These are phyloP conservation scores for Notarius quadriscutis DNA, from an alignment of 2,113 vertebrate species.

Conservation along the genomic window DNA sequence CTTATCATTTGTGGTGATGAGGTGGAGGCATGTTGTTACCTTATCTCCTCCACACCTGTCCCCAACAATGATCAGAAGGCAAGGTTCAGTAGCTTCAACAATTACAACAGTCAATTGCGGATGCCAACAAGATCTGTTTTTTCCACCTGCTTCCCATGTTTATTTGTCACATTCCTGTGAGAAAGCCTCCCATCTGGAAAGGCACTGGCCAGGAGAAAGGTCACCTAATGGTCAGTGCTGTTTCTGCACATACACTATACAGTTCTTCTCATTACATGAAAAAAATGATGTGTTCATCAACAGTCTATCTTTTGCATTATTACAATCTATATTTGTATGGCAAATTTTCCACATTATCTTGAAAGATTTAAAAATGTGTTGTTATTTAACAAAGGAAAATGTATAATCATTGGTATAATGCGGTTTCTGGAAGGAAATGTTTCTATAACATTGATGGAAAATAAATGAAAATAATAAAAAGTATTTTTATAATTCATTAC, in stretches of 20 bases:
- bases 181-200: constrained; percentile 46
- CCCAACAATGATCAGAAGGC: constrained; percentile 49
- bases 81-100: constrained; percentile 53
- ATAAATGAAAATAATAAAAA: no score
- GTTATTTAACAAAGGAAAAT: not conserved
- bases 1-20: constrained; percentile 48
- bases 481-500: no score
- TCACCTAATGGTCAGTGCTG: not conserved
- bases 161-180: constrained; percentile 42
- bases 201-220: not conserved
- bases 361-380: not conserved
- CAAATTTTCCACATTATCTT: not conserved
- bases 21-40: constrained; percentile 32
- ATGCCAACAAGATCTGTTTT: constrained; percentile 44
- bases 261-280: not conserved
- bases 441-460: not conserved
- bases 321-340: not conserved
- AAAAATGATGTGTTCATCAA: not conserved
- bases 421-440: not conserved
- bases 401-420: not conserved
- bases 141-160: constrained; percentile 52
- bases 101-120: constrained; percentile 56
- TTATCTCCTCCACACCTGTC: constrained; percentile 61
- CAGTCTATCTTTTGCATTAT: not conserved
- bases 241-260: not conserved